Evolutionary conservation across 2,113 vertebrate species (phyloP).

Genomic region (Bothrops jararaca): DNA sequence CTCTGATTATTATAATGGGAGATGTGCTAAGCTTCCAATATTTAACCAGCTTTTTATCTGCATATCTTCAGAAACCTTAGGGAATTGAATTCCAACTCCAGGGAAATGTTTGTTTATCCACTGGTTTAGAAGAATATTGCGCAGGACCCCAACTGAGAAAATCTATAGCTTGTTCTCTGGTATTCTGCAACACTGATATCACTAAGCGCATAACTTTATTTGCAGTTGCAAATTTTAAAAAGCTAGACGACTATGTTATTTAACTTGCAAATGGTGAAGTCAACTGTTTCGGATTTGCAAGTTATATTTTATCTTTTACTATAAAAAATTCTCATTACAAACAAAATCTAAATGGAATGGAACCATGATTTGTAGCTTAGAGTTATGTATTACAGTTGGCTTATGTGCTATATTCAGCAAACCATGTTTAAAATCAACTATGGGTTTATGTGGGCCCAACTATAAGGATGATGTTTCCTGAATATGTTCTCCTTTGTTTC

Average conservation of each 20-base stretch:
- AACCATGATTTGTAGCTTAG: not conserved
- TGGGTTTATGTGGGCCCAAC: not conserved
- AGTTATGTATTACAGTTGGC: not conserved
- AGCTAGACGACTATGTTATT: not conserved
- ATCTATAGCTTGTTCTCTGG: not conserved
- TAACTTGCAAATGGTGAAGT: not conserved
- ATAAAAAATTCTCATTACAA: not conserved
- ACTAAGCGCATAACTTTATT: not conserved
- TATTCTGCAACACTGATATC: not conserved
- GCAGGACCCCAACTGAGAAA: not conserved
- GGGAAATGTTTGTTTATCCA: not conserved
- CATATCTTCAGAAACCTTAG: not conserved
- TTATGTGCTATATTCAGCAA: not conserved
- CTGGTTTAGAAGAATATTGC: not conserved
- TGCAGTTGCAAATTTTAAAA: not conserved
- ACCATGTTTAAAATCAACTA: not conserved
- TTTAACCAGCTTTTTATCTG: not conserved
- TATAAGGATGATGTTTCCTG: not conserved
- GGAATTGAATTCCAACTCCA: not conserved
- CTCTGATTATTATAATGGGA: not conserved
- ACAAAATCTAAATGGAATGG: not conserved
- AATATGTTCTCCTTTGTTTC: not conserved
- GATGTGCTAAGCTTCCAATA: not conserved
- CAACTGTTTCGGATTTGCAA: not conserved
- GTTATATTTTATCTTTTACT: not conserved